A percentile compares a stretch with the other conserved stretches of the same genome.
These are phyloP conservation scores for Bombus vancouverensis DNA, from an alignment of 1,140 invertebrate genomes.

Conservation along the genomic window DNA sequence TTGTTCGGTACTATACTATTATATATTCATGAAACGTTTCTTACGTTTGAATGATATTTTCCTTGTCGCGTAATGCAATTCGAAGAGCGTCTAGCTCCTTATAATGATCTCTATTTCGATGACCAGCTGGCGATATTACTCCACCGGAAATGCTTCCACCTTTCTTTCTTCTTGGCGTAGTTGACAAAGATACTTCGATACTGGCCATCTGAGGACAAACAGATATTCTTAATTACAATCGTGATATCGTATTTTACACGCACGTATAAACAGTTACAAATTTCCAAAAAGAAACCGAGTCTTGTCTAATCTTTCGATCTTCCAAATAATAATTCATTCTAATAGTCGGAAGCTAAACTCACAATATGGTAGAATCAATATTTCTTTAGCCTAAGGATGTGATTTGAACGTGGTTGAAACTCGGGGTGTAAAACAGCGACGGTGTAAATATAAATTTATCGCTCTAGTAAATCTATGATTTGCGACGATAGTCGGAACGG, in stretches of 20 bases:
- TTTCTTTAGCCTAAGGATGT: too few relatives aligned
- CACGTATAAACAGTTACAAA: too few relatives aligned
- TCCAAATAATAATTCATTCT: too few relatives aligned
- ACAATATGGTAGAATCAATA: too few relatives aligned
- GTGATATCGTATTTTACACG: too few relatives aligned
- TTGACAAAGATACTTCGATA: slow-evolving; percentile 91
- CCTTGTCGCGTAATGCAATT: slow-evolving; percentile 89
- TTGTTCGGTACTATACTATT: too few relatives aligned
- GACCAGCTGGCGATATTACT: slow-evolving; percentile 77
- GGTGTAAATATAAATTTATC: slow-evolving; percentile 64
- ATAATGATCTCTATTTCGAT: slow-evolving; percentile 81
- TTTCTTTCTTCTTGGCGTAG: slow-evolving; percentile 84
- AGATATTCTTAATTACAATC: too few relatives aligned
- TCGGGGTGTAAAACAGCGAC: background rate
- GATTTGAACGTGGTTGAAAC: slow-evolving; percentile 1
- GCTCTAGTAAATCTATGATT: slow-evolving; percentile 65
- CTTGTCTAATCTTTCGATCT: too few relatives aligned
- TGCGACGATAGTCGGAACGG: slow-evolving; percentile 44
- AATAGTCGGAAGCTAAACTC: too few relatives aligned
- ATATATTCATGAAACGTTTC: background rate
- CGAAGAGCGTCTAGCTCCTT: slow-evolving; percentile 88
- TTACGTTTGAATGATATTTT: slow-evolving; percentile 90
- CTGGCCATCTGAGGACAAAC: slow-evolving; percentile 88
- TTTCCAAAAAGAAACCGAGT: too few relatives aligned
- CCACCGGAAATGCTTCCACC: slow-evolving; percentile 84